Conservation (phyloP, 2,888 invertebrate genomes). For the Spodoptera picta region DNA sequence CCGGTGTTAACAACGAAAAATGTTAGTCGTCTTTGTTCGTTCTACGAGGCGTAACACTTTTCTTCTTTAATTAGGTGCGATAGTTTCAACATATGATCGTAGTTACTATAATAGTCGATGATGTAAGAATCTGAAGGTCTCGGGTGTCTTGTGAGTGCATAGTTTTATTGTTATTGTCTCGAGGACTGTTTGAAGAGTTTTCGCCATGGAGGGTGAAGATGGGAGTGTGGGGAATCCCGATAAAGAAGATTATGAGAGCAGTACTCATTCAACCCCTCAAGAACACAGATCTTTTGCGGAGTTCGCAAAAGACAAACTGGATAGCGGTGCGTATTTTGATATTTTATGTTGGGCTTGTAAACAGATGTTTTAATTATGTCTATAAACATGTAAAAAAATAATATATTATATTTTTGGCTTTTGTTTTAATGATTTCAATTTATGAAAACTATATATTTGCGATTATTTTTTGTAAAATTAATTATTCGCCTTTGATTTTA, state of each 20-base stretch:
- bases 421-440: background rate
- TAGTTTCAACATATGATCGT: slow-evolving; percentile 30
- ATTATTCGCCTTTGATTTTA: no score
- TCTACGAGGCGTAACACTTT: slow-evolving; percentile 23
- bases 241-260: slow-evolving; percentile 81
- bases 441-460: background rate
- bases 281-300: slow-evolving; percentile 85
- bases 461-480: no score
- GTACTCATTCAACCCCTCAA: slow-evolving; percentile 83
- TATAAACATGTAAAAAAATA: slow-evolving; percentile 1
- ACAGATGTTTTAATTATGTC: slow-evolving; percentile 6
- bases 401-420: background rate
- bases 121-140: slow-evolving; percentile 85
- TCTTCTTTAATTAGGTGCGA: slow-evolving; percentile 17
- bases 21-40: slow-evolving; percentile 29
- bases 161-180: slow-evolving; percentile 68
- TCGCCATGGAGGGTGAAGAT: slow-evolving; percentile 79
- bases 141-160: slow-evolving; percentile 63
- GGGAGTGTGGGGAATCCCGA: slow-evolving; percentile 71
- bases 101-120: slow-evolving; percentile 80
- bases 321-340: slow-evolving; percentile 75
- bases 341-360: slow-evolving; percentile 7
- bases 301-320: slow-evolving; percentile 85
- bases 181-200: slow-evolving; percentile 49
- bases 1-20: slow-evolving; percentile 19